Base-by-base conservation (phyloP, 2,888 invertebrate genomes). In the Andrena dorsata region DNA sequence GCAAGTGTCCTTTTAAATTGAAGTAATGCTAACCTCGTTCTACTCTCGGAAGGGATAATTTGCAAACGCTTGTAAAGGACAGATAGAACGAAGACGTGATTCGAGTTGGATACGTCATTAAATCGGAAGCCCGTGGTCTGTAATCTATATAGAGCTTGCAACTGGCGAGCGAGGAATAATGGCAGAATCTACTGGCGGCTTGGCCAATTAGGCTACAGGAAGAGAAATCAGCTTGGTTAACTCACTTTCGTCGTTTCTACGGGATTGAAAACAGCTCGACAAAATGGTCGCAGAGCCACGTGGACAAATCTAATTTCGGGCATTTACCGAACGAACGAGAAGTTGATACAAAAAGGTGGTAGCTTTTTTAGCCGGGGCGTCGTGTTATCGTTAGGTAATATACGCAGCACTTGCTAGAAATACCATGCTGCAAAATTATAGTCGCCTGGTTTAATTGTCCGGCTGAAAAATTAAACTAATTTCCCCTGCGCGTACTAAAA, bases 191-290 rank as follows among this genome's bases (percentile, higher is more conserved):
- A 84, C 68, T 51, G 53, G 78, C 78, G 89, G 85, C 82, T 82
- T 82, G 87, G 86, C 80, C 85, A 89, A 89, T 90, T 89, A 88
- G 84, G 86, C 82, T 69, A 60, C 76, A 73, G 80, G 77, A 88
- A 83, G 88, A 83, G 89, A 77, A 89, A 90, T 88, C 89, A 86
- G 85, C 86, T 88, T 82, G 79, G 82, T 85, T 90, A 90, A 89
- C 89, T 83, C 76, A 51, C 83, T 89, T 90, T 86, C 85, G 70
- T 76, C 81, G 88, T 85, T 89, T 90, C 88, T 84, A 85, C 85
- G 79, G 79, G 88, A 89, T 89, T 88, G 90, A 89, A 89, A 89
- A 88, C 81, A 86, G 77, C 76, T 64, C 71, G 86, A 80, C 82
- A 76, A 89, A 89, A 90, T 84, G 85, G 72, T 78, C 78, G 58